phyloP scores from a whole-genome alignment of 2,888 invertebrate genomes.

The Stenodera caucasica region DNA sequence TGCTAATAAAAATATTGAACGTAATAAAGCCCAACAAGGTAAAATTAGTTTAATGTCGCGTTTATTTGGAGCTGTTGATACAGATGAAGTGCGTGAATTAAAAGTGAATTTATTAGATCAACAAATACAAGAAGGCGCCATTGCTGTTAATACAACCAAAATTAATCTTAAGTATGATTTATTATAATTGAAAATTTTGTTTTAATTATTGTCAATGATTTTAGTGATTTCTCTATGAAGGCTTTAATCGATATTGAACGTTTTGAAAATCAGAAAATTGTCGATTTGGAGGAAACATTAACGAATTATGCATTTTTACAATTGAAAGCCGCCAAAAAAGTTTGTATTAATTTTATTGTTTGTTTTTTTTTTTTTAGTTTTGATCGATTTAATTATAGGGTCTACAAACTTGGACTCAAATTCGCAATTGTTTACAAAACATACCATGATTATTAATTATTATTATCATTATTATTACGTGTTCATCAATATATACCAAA shows the following conservation, averaged over 20 bases:
- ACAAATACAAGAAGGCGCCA: conserved; percentile 66
- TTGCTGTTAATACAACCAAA: conserved; percentile 61
- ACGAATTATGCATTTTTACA: conserved; percentile 70
- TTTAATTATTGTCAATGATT: too few relatives aligned
- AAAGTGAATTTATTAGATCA: conserved; percentile 68
- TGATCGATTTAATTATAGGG: conserved; percentile 61
- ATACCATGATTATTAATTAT: conserved; percentile 60
- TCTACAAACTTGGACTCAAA: conserved; percentile 75
- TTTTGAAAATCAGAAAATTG: conserved; percentile 73
- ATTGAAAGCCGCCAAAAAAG: conserved; percentile 75
- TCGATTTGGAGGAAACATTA: conserved; percentile 71
- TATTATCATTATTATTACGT: conserved; percentile 11
- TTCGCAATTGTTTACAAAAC: conserved; percentile 72
- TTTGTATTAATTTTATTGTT: conserved; percentile 45
- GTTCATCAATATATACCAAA: neutral
- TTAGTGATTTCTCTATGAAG: conserved; percentile 69
- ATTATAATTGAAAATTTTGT: neutral
- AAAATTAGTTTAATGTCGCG: conserved; percentile 74
- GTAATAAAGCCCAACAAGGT: conserved; percentile 64
- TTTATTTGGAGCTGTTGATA: conserved; percentile 73
- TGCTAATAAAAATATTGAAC: conserved; percentile 59
- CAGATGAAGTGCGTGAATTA: conserved; percentile 73
- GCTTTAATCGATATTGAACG: conserved; percentile 69
- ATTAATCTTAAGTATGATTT: conserved; percentile 61
- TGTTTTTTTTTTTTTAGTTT: conserved; percentile 8